Evolutionary conservation across 2,888 invertebrate species (phyloP), one percentile per base, ranked within the genome.

Genomic region (Lasioglossum morio): DNA sequence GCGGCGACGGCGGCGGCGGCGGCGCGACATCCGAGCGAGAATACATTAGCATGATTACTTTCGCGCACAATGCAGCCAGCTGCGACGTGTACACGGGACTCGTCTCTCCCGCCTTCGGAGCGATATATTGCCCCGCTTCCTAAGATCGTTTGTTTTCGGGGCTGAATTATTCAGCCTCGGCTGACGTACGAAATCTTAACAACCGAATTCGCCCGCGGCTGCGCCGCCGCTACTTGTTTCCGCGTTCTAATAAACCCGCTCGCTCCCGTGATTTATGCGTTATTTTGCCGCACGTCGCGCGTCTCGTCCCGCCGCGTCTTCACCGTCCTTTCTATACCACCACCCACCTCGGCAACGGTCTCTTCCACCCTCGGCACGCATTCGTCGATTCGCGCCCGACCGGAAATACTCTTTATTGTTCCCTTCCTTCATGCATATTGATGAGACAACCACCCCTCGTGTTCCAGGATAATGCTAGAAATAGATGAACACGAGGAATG

Each of bases 41-140:
- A 91, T 91, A 90, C 91, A 91, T 91, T 91, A 91, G 87, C 90
- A 89, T 90, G 91, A 91, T 91, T 91, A 90, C 91, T 91, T 90
- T 91, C 89, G 81, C 87, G 89, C 82, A 88, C 91, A 87, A 86
- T 87, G 87, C 89, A 80, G 53, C 75, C 89, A 89, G 89, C 90
- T 89, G 90, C 87, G 88, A 89, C 90, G 87, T 74, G 88, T 88
- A 87, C 90, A 86, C 81, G 87, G 86, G 84, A 85, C 88, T 90
- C 91, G 81, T 90, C 91, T 85, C 85, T 78, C 80, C 69, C 63
- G 73, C 57, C 63, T 69, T 46, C 77, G 78, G 46, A n/a, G 81
- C 85, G 76, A 88, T 88, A 86, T 89, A 89, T 89, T 81, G 85
- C 85, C 77, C 23, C 82, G 82, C 82, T 87, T 90, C 85, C 89